Base-by-base conservation (phyloP, 2,113 vertebrate genomes). In the Prionailurus bengalensis region DNA sequence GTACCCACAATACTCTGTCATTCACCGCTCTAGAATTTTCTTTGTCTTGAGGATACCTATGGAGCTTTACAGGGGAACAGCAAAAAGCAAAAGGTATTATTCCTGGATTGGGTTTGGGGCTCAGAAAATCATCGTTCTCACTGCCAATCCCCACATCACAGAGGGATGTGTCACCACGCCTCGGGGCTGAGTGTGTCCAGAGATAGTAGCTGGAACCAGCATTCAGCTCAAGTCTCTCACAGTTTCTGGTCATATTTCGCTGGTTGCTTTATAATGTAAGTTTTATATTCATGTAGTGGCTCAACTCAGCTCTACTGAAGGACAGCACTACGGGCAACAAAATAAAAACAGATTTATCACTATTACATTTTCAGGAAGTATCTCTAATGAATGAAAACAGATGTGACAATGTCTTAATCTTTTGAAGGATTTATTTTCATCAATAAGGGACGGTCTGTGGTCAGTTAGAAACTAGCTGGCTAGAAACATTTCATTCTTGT, bases 401-500 rank as follows among this genome's bases (percentile, higher is more conserved):
- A 5, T 94, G 4, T 93, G 58, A 71, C 63, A 94, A 79, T 84
- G 27, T 79, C 39, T 42, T 74, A 96, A 71, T 82, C 15, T 86
- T 55, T 58, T 93, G 55, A 95, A 85, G 8, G 29, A 93, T 87
- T 89, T 53, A 55, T 91, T 97, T 95, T 79, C 83, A 95, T 95
- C 51, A 93, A 63, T 85, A 95, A 65, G 11, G 19, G 95, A 98
- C 13, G 93, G 45, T 74, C 53, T 92, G 16, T 33, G 42, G 33
- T 65, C 92, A 95, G 31, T 45, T 48, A 91, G 45, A 86, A 91
- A 89, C 29, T 84, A 31, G 36, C 65, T 94, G 89, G 48, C 55
- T 51, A 71, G 71, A 86, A 88, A 96, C 13, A 97, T 91, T 97
- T 95, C 74, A 95, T 85, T 94, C 42, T 71, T 95, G n/a, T 82